Conservation (phyloP, 2,888 invertebrate genomes). For the Timema cristinae region DNA sequence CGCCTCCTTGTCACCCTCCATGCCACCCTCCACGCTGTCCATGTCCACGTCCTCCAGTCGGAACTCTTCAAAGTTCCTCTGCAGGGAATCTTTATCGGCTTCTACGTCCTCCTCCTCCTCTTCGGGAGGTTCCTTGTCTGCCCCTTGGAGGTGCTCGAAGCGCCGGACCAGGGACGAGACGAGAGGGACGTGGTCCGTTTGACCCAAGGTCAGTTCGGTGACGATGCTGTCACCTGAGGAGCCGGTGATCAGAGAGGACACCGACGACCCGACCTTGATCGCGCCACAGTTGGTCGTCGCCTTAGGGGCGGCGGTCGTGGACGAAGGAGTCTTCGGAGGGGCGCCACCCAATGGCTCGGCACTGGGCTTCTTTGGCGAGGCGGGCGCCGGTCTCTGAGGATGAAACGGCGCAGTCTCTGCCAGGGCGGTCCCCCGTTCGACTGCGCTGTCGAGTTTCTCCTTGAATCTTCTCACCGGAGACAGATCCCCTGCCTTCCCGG, state of each 20-base stretch:
- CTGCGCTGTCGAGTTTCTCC: slow-evolving; percentile 24
- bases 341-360: no score
- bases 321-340: not conserved
- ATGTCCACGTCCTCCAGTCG: slow-evolving; percentile 70
- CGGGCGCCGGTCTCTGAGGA: not conserved
- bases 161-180: slow-evolving; percentile 44
- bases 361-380: not conserved
- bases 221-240: slow-evolving; percentile 30
- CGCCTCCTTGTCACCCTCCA: slow-evolving; percentile 35
- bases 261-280: slow-evolving; percentile 32
- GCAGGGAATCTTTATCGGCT: slow-evolving; percentile 64
- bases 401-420: not conserved
- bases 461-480: slow-evolving; percentile 20
- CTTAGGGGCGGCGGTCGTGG: slow-evolving; percentile 5
- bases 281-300: slow-evolving; percentile 12
- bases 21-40: slow-evolving; percentile 30
- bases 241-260: slow-evolving; percentile 32
- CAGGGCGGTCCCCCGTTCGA: not conserved
- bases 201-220: slow-evolving; percentile 28
- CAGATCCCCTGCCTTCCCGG: slow-evolving; percentile 14
- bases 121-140: not conserved
- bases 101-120: slow-evolving; percentile 48
- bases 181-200: slow-evolving; percentile 32
- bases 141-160: slow-evolving; percentile 43
- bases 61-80: slow-evolving; percentile 76